phyloP scores from a whole-genome alignment of 2,113 vertebrate species.

The Circaetus gallicus region DNA sequence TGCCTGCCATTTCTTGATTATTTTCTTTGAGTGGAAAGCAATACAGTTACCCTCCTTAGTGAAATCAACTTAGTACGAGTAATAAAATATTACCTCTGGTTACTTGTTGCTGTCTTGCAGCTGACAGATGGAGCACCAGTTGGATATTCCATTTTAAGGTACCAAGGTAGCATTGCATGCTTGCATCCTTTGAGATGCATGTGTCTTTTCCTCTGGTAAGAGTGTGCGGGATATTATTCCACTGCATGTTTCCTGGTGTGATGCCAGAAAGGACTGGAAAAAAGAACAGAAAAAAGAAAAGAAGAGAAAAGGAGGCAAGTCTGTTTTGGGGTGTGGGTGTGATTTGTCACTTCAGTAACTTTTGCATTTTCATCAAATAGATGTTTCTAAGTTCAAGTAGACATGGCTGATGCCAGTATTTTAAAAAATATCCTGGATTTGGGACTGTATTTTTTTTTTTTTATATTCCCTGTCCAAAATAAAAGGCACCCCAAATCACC shows the following conservation, averaged over 20 bases:
- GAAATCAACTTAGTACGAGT: neutral
- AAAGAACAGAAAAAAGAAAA: neutral
- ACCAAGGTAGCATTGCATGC: slow-evolving; percentile 1
- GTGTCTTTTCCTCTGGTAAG: slow-evolving; percentile 54
- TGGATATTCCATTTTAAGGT: slow-evolving; percentile 39
- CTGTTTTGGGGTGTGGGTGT: neutral
- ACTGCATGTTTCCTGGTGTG: neutral
- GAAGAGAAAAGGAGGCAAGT: neutral
- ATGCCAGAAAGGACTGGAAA: neutral
- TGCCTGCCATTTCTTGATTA: neutral
- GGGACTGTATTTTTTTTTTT: neutral
- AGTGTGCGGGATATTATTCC: slow-evolving; percentile 4
- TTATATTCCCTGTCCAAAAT: neutral
- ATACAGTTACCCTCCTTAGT: neutral
- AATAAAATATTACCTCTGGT: slow-evolving; percentile 30
- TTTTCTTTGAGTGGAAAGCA: neutral
- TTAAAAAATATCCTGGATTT: neutral
- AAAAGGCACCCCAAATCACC: neutral
- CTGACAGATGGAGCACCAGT: slow-evolving; percentile 37
- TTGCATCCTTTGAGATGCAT: slow-evolving; percentile 15
- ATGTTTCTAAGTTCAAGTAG: neutral
- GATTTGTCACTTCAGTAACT: neutral
- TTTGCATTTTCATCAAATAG: neutral
- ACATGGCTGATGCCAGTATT: neutral
- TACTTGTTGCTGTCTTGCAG: slow-evolving; percentile 57